phyloP scores from a whole-genome alignment of 1,140 invertebrate genomes.

The Manduca sexta region DNA sequence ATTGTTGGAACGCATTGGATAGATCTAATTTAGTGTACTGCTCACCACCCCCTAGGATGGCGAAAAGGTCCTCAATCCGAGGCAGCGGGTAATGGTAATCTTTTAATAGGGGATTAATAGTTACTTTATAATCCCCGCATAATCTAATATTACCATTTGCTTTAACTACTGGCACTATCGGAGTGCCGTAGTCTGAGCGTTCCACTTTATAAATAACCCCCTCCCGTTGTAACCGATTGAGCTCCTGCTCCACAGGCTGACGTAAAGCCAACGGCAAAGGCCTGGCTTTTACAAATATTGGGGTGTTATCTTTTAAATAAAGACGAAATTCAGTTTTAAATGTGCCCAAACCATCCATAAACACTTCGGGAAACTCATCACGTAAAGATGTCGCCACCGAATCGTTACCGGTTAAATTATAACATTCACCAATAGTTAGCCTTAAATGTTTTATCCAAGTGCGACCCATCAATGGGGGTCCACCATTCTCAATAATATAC shows the following conservation, averaged over 20 bases:
- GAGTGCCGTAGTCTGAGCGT: conserved; percentile 7
- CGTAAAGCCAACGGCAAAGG: conserved; percentile 25
- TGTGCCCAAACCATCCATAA: too few relatives aligned
- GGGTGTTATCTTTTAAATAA: background rate
- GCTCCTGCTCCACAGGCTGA: conserved; percentile 16
- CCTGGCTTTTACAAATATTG: conserved; percentile 21
- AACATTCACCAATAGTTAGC: too few relatives aligned
- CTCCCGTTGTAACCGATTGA: conserved; percentile 16
- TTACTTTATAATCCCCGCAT: conserved; percentile 21
- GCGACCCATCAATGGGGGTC: too few relatives aligned
- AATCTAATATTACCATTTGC: conserved; percentile 12
- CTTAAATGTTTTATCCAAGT: too few relatives aligned
- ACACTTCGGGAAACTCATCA: too few relatives aligned
- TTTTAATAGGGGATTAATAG: conserved; percentile 23
- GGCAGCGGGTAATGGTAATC: conserved; percentile 18
- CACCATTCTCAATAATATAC: too few relatives aligned
- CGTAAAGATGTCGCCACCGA: too few relatives aligned
- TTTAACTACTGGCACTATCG: conserved; percentile 29
- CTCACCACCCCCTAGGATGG: conserved; percentile 21
- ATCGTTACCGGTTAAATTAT: too few relatives aligned
- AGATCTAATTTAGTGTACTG: conserved; percentile 32
- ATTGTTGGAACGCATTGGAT: conserved; percentile 25
- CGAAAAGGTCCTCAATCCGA: background rate
- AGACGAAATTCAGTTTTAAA: too few relatives aligned
- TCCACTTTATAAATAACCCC: conserved; percentile 25